Conservation (phyloP, 2,113 vertebrate genomes). For the Ptilorrhoa leucosticta region DNA sequence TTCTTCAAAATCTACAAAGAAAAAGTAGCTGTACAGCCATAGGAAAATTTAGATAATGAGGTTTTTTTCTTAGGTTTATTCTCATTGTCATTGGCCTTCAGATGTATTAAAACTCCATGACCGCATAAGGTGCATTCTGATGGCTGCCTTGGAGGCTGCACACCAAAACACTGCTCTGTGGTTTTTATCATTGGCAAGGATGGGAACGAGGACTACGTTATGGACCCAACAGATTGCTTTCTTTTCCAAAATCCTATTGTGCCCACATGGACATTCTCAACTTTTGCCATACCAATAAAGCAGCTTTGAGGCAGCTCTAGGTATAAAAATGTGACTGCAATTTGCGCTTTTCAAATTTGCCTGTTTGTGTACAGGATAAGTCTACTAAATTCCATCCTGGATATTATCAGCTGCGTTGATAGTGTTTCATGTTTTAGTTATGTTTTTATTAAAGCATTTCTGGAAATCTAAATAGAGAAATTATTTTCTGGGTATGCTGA, state of each 20-base stretch:
- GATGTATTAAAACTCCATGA: not conserved
- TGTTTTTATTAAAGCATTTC: not conserved
- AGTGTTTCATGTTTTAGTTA: not conserved
- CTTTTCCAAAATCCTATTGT: not conserved
- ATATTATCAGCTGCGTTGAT: not conserved
- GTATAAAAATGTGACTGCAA: not conserved
- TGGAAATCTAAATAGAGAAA: not conserved
- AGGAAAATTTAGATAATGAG: not conserved
- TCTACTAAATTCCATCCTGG: not conserved
- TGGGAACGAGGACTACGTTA: rapidly evolving
- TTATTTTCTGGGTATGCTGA: not conserved
- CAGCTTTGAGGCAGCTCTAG: not conserved
- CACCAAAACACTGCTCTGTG: not conserved
- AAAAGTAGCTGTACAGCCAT: not conserved
- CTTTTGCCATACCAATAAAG: not conserved
- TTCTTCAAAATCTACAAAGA: not conserved
- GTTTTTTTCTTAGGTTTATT: not conserved
- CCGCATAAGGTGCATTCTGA: not conserved
- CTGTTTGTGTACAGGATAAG: not conserved
- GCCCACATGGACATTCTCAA: not conserved
- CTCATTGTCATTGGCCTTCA: not conserved
- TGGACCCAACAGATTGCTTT: not conserved
- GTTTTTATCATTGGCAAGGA: not conserved
- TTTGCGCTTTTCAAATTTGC: not conserved
- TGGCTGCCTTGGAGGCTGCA: not conserved